Evolutionary conservation across 1,140 invertebrate genomes (phyloP), one percentile per base, ranked within the genome.

Genomic region (Aethina tumida): DNA sequence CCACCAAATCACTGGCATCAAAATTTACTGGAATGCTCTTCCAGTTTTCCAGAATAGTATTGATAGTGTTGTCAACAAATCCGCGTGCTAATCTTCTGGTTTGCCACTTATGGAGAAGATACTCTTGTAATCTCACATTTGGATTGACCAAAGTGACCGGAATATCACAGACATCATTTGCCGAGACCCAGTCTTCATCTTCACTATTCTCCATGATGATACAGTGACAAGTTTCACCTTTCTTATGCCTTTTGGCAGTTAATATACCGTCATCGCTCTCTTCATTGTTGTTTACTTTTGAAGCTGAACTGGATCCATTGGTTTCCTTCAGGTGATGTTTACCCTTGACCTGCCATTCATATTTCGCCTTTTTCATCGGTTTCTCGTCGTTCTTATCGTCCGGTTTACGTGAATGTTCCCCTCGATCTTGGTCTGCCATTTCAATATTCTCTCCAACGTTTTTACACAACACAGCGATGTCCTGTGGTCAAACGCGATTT

Each of bases 31-130:
- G 68, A 7, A 72, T 68, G 27, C 59, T 61, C 16, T 70, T 53
- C 65, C 73, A 77, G 22, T 68, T 70, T 52, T 81, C 79, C 26
- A 81, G 50, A 13, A 80, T 69, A 46, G 67, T 67, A 46, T 83
- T 84, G 38, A 82, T 77, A 10, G 72, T 74, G 59, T 84, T 83
- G 47, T 84, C 79, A 20, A 82, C 66, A 59, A 73, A 76, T 32
- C 76, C 74, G 60, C 75, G 76, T 2, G 73, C 74, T 40, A 79
- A 66, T 64, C 82, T 79, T 63, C 69, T 71, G 9, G 71, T 71
- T 53, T 84, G 79, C 79, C 79, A 83, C 52, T 68, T 61, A 15
- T 61, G 59, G 50, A 72, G 63, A 48, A 66, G 70, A 44, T 70
- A 65, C 41, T 72, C 69, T 42, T 73, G 66, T 45, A 47, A 53